These are phyloP conservation scores for Pseudomyrmex dendroicus DNA, from an alignment of 1,140 invertebrate genomes.

Conservation along the genomic window DNA sequence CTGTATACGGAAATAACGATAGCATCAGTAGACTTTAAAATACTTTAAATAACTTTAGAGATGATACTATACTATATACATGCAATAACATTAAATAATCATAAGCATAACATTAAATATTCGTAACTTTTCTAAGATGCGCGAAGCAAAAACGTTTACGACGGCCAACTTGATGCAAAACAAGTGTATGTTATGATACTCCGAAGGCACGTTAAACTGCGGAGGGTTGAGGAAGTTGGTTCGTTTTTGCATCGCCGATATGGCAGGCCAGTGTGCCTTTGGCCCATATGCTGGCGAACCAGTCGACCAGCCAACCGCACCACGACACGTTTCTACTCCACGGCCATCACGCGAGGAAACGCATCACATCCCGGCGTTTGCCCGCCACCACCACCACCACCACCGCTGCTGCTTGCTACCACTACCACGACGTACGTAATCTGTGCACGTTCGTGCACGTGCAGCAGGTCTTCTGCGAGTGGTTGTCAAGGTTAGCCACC, in stretches of 20 bases:
- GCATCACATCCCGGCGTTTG: constrained; percentile 12
- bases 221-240: constrained; percentile 56
- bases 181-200: constrained; percentile 43
- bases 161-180: neutral
- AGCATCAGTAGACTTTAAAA: no score
- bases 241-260: constrained; percentile 49
- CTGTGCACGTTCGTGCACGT: constrained; percentile 27
- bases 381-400: neutral
- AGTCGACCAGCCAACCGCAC: constrained; percentile 5
- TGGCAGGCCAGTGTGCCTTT: constrained; percentile 49
- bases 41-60: no score
- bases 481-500: constrained; percentile 81
- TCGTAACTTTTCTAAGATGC: neutral
- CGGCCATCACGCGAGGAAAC: constrained; percentile 52
- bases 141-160: neutral
- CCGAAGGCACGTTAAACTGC: neutral
- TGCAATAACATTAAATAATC: neutral
- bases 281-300: constrained; percentile 64
- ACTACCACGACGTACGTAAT: neutral
- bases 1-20: no score
- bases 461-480: constrained; percentile 65
- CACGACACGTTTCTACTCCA: constrained; percentile 30
- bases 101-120: constrained; percentile 11
- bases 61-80: no score
- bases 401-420: neutral